A percentile compares a stretch with the other conserved stretches of the same genome.
These are phyloP conservation scores for Crocidura indochinensis DNA, from an alignment of 2,797 vertebrate genomes.

Conservation along the genomic window DNA sequence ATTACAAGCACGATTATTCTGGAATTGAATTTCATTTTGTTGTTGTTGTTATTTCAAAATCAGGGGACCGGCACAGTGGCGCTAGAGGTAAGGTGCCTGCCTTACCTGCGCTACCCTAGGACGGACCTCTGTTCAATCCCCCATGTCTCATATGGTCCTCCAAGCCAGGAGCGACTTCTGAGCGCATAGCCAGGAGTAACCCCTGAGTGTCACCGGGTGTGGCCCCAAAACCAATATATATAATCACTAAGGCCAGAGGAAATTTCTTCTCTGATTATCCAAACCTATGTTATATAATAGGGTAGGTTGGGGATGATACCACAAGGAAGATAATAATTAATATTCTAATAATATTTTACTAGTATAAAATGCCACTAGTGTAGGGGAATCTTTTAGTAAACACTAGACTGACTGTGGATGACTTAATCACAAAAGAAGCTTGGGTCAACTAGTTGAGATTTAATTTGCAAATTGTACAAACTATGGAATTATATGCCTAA, in stretches of 20 bases:
- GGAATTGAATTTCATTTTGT: not conserved
- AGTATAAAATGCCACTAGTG: not conserved
- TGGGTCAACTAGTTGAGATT: not conserved
- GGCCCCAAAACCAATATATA: too few relatives aligned
- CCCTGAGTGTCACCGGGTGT: too few relatives aligned
- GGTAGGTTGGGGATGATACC: not conserved
- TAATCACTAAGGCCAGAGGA: not conserved
- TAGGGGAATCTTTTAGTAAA: not conserved
- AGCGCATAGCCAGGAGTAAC: too few relatives aligned
- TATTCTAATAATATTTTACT: not conserved
- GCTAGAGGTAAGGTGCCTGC: too few relatives aligned
- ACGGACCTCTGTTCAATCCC: too few relatives aligned
- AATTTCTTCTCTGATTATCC: not conserved
- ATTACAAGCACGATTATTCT: not conserved
- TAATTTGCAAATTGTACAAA: constrained; percentile 6
- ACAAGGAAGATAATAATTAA: not conserved
- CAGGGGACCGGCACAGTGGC: too few relatives aligned
- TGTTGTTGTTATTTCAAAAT: constrained; percentile 30
- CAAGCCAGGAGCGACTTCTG: too few relatives aligned
- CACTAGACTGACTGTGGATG: not conserved
- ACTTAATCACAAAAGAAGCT: not conserved
- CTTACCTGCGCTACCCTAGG: too few relatives aligned
- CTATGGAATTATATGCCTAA: not conserved
- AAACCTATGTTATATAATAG: not conserved
- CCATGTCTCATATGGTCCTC: too few relatives aligned